These are phyloP conservation scores for Dasyprocta punctata DNA, from an alignment of 2,113 vertebrate species.

Conservation along the genomic window DNA sequence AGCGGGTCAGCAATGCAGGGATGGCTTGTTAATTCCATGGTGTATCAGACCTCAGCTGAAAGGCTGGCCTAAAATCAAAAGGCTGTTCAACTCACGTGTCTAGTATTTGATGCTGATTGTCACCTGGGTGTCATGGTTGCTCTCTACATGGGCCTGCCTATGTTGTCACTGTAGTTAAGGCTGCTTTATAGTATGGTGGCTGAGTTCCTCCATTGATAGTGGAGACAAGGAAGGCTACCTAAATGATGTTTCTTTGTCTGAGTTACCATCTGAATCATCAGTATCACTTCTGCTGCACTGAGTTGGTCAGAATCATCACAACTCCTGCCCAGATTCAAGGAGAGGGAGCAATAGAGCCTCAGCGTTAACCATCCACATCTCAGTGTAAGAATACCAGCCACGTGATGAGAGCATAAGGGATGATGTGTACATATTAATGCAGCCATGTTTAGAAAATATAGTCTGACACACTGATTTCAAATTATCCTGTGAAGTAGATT, in stretches of 20 bases:
- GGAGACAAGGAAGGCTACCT: neutral
- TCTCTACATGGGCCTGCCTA: neutral
- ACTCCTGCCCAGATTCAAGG: neutral
- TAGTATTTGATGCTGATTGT: neutral
- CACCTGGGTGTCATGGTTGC: neutral
- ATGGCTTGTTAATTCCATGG: neutral
- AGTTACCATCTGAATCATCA: neutral
- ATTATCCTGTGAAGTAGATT: conserved; percentile 15
- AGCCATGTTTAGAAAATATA: neutral
- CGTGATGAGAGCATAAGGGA: neutral
- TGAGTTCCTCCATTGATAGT: neutral
- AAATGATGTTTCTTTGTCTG: neutral
- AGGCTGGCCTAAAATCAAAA: conserved; percentile 5
- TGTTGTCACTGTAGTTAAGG: neutral
- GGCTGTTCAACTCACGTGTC: neutral
- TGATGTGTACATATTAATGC: neutral
- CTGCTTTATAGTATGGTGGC: neutral
- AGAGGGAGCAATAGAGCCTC: neutral
- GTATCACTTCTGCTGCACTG: neutral
- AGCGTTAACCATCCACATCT: neutral
- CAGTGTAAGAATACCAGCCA: neutral
- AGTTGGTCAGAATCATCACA: neutral
- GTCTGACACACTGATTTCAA: neutral
- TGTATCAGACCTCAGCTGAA: neutral
- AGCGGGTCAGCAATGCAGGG: neutral